These are phyloP conservation scores for Pseudomugil gertrudae DNA, from an alignment of 2,797 vertebrate species.

Conservation along the genomic window DNA sequence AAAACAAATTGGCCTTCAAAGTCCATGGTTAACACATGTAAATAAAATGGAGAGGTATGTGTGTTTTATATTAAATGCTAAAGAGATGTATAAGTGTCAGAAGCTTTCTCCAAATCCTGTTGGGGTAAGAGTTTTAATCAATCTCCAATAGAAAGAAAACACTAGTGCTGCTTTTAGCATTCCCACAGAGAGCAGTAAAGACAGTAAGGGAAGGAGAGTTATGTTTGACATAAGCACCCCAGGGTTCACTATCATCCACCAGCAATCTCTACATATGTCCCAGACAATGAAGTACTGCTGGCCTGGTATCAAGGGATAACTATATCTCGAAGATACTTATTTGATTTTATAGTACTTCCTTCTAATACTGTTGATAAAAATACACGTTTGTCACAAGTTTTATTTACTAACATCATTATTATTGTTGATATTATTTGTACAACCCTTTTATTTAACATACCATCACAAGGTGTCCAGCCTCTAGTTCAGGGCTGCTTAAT, in stretches of 20 bases:
- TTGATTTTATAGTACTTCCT: slow-evolving; percentile 17
- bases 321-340: slow-evolving; percentile 21
- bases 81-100: slow-evolving; percentile 54
- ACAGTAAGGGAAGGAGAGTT: slow-evolving; percentile 52
- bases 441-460: not conserved
- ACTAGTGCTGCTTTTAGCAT: slow-evolving; percentile 62
- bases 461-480: not conserved
- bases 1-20: slow-evolving; percentile 27
- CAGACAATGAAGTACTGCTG: slow-evolving; percentile 28
- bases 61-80: slow-evolving; percentile 47
- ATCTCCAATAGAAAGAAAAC: slow-evolving; percentile 56
- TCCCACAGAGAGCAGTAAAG: slow-evolving; percentile 63
- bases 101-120: slow-evolving; percentile 44
- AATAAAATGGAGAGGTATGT: slow-evolving; percentile 37
- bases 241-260: slow-evolving; percentile 56
- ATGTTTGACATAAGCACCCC: slow-evolving; percentile 57
- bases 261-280: slow-evolving; percentile 52
- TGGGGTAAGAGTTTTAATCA: slow-evolving; percentile 67
- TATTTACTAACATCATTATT: slow-evolving; percentile 2
- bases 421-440: slow-evolving; percentile 2
- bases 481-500: not conserved
- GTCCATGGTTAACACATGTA: slow-evolving; percentile 16
- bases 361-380: slow-evolving; percentile 1
- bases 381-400: not conserved
- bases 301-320: slow-evolving; percentile 22